These are phyloP conservation scores for Chironomus striatipennis DNA, from an alignment of 1,140 invertebrate genomes.

Conservation along the genomic window DNA sequence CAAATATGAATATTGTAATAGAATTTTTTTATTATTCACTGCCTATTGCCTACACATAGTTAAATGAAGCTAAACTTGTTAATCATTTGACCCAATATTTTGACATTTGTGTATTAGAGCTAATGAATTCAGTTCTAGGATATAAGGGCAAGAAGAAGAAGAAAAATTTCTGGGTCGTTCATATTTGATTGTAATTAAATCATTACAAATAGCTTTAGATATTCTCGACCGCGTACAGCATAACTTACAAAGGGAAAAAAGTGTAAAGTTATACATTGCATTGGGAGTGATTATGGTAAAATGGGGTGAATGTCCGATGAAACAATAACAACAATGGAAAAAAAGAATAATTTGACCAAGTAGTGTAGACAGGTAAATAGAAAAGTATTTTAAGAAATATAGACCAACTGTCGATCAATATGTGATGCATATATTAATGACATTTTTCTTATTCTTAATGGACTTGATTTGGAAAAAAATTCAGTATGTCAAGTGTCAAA, in stretches of 20 bases:
- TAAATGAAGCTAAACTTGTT: background rate
- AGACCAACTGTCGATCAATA: background rate
- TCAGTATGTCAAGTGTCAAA: too few species aligned
- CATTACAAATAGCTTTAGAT: too few species aligned
- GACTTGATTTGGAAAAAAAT: too few species aligned
- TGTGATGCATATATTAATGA: background rate
- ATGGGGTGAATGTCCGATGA: background rate
- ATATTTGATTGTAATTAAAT: too few species aligned
- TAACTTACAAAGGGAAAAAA: background rate
- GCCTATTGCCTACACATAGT: too few species aligned
- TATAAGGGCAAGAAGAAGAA: too few species aligned
- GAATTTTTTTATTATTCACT: too few species aligned
- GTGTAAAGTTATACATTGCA: background rate
- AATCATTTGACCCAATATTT: conserved; percentile 9
- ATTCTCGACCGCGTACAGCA: too few species aligned
- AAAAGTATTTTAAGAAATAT: background rate
- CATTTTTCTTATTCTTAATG: background rate
- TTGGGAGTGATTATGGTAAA: background rate
- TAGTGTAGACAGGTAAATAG: too few species aligned
- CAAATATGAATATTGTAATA: background rate
- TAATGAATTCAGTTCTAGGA: too few species aligned
- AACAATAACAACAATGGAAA: background rate
- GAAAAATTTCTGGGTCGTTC: too few species aligned
- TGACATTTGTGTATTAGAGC: background rate
- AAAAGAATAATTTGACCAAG: background rate